Conservation (phyloP, 2,888 invertebrate species). For the Athalia cordata region DNA sequence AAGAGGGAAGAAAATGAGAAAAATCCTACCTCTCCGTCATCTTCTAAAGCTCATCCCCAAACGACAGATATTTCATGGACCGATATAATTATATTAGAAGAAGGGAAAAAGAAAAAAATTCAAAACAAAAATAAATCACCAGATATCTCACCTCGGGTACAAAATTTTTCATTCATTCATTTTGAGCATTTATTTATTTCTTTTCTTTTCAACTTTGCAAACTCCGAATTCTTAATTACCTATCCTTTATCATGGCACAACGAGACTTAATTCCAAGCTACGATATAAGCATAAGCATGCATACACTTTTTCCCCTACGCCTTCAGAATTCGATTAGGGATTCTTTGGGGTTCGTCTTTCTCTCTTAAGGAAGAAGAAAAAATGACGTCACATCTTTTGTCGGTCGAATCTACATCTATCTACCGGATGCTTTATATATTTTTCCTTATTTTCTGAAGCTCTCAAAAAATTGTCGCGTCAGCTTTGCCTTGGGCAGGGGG, state of each 20-base stretch:
- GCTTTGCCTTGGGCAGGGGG: neutral
- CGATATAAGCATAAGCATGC: neutral
- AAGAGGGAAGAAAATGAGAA: too few species aligned
- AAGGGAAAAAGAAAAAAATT: too few species aligned
- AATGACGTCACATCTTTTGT: neutral
- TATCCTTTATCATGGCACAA: neutral
- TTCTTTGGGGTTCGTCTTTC: neutral
- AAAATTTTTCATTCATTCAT: neutral
- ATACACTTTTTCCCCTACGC: too few species aligned
- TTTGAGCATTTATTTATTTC: neutral
- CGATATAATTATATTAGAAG: too few species aligned
- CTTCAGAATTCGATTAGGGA: conserved; percentile 22
- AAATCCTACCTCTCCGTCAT: too few species aligned
- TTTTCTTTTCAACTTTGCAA: neutral
- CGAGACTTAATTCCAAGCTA: neutral
- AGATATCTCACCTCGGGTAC: neutral
- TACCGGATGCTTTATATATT: neutral
- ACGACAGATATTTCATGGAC: too few species aligned
- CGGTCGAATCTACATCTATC: neutral
- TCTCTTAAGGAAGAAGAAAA: neutral
- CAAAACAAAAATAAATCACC: neutral
- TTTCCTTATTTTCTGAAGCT: neutral
- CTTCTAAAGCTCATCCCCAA: too few species aligned
- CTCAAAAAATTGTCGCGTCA: conserved; percentile 34
- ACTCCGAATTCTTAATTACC: neutral